These are phyloP conservation scores for Cantharis rustica DNA, from an alignment of 2,888 invertebrate species.

Conservation along the genomic window DNA sequence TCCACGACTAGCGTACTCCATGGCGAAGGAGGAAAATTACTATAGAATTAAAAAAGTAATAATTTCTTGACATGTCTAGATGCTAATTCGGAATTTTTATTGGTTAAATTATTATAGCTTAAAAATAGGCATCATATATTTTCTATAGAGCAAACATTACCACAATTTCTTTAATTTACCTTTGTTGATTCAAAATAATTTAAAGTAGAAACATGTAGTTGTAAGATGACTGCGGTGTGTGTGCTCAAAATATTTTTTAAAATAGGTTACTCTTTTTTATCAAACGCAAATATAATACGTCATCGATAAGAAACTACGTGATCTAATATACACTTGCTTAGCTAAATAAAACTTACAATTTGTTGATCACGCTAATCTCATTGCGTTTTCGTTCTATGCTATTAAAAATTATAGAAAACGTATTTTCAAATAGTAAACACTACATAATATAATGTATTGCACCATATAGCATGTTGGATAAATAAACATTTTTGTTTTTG, in stretches of 20 bases:
- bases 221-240: neutral
- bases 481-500: no score
- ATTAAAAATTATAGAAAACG: neutral
- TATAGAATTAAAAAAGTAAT: no score
- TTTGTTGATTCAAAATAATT: neutral
- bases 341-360: neutral
- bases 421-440: neutral
- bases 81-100: no score
- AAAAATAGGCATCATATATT: no score
- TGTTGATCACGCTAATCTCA: slow-evolving; percentile 3
- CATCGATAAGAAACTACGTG: slow-evolving; percentile 25
- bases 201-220: neutral
- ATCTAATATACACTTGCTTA: slow-evolving; percentile 5
- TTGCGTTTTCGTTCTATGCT: neutral
- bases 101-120: no score
- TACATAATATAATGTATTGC: neutral
- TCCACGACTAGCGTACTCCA: no score
- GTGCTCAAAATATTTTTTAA: slow-evolving; percentile 4
- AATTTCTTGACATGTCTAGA: no score
- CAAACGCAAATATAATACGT: slow-evolving; percentile 23
- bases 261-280: slow-evolving; percentile 29
- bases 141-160: neutral
- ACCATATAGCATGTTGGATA: neutral
- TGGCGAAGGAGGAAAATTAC: no score
- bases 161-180: neutral